Base-by-base conservation (phyloP, 1,140 invertebrate genomes). In the Neotoxoptera formosana region DNA sequence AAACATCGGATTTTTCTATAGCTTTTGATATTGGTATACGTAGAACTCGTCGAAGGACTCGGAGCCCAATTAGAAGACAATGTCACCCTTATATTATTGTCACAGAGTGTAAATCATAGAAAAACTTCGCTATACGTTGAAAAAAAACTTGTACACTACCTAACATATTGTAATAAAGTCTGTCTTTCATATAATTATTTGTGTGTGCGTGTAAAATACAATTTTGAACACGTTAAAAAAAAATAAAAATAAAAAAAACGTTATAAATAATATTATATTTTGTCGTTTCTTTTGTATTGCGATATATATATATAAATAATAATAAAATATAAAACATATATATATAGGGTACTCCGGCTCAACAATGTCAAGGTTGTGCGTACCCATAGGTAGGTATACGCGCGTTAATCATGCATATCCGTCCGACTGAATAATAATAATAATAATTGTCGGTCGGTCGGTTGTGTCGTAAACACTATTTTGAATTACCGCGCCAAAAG, bases 361-460 rank as follows among this genome's bases (percentile, higher is more conserved):
- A 25, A 86, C 91, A 93, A 93, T 93, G 91, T 93, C 91, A 93
- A 93, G 91, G 91, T 84, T 41, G 21, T 86, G 34, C 34, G 25
- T 51, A 51, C 41, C 41, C 4, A 41, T 41, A 41, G 41, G 41
- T 51, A 51, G n/a, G n/a, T n/a, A n/a, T n/a, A n/a, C n/a, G n/a
- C n/a, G n/a, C 67, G 81, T 93, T 45, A 56, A 81, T 93, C 91
- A 93, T 86, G 91, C 91, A 25, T 53, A 86, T 93, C 67, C 48
- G 8, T 84, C 48, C 48, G 7, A 41, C 81, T 30, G 48, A 90
- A 90, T 48, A n/a, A n/a, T n/a, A n/a, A n/a, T n/a, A n/a, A n/a
- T n/a, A n/a, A n/a, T n/a, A 67, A 83, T 81, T 67, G 60, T 81
- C 17, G 56, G 53, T 81, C 17, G 56, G 53, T 45, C 53, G 41